Percentiles rank a stretch among this genome's conserved stretches.
Conservation (phyloP, 2,888 invertebrate species). For the Blastobasis lacticolella region DNA sequence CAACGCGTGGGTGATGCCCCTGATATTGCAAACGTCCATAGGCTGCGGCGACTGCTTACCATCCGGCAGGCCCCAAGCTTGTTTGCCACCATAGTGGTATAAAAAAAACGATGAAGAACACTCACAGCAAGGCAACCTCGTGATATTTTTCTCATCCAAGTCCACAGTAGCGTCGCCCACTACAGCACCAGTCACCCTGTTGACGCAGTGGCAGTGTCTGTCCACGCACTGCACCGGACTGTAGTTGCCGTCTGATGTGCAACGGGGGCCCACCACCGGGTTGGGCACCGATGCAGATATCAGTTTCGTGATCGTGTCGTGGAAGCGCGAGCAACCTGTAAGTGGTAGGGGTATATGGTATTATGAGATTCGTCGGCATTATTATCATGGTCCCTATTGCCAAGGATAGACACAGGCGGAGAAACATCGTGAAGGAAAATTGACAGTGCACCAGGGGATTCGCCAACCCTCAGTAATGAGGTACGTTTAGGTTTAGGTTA, state of each 20-base stretch:
- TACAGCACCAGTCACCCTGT: conserved; percentile 67
- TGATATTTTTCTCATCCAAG: conserved; percentile 39
- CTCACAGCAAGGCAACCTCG: conserved; percentile 62
- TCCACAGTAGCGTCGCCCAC: conserved; percentile 28
- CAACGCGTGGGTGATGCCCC: too few species aligned
- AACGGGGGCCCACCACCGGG: conserved; percentile 68
- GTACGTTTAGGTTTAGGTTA: too few species aligned
- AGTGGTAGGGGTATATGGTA: neutral
- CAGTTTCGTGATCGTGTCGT: conserved; percentile 54
- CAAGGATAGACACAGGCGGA: too few species aligned
- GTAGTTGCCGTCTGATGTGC: conserved; percentile 78
- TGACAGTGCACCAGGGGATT: too few species aligned
- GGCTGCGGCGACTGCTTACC: too few species aligned
- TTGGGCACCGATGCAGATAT: conserved; percentile 45
- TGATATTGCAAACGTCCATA: too few species aligned
- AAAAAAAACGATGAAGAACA: conserved; percentile 14
- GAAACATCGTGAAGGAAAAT: too few species aligned
- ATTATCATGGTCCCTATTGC: too few species aligned
- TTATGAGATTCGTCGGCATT: too few species aligned
- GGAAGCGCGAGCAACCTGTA: conserved; percentile 75
- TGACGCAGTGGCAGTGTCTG: conserved; percentile 76
- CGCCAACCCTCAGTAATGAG: too few species aligned
- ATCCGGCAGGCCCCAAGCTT: too few species aligned
- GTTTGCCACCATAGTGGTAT: too few species aligned
- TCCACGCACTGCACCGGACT: conserved; percentile 78